phyloP scores from a whole-genome alignment of 2,797 vertebrate genomes.

The Aplochiton taeniatus region DNA sequence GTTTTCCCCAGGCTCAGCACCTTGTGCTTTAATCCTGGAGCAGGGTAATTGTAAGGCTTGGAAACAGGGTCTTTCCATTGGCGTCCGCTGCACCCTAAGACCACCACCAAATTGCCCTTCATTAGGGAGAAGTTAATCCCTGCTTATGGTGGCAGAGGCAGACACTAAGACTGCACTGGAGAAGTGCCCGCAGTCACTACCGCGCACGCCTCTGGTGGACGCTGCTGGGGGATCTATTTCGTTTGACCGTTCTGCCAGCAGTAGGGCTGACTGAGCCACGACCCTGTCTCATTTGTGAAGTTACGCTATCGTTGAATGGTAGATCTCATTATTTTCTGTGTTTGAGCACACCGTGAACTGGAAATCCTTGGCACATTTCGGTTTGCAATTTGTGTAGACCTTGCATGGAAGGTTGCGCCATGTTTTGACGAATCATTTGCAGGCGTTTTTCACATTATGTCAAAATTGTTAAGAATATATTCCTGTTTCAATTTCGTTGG shows the following conservation, averaged over 20 bases:
- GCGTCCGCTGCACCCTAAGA: conserved; percentile 41
- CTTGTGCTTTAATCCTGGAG: conserved; percentile 44
- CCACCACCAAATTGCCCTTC: conserved; percentile 59
- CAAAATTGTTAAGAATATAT: no score
- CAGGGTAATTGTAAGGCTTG: conserved; percentile 44
- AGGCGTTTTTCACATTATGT: no score
- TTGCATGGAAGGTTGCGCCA: not conserved
- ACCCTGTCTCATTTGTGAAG: no score
- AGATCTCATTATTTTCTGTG: not conserved
- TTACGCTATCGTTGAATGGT: no score
- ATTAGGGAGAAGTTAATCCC: conserved; percentile 68
- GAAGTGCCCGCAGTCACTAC: conserved; percentile 46
- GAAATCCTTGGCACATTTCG: not conserved
- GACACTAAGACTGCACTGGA: conserved; percentile 15
- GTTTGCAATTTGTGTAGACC: not conserved
- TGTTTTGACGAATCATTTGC: no score
- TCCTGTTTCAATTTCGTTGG: no score
- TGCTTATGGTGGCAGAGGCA: conserved; percentile 45
- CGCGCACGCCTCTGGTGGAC: conserved; percentile 11
- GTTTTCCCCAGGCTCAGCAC: conserved; percentile 29
- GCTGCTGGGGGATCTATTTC: not conserved
- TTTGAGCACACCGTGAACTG: not conserved
- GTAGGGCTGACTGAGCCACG: not conserved
- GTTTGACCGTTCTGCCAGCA: conserved; percentile 26
- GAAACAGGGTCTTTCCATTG: conserved; percentile 34